Evolutionary conservation across 2,113 vertebrate genomes (phyloP), one percentile per base, ranked within the genome.

Genomic region (Corvus cornix): DNA sequence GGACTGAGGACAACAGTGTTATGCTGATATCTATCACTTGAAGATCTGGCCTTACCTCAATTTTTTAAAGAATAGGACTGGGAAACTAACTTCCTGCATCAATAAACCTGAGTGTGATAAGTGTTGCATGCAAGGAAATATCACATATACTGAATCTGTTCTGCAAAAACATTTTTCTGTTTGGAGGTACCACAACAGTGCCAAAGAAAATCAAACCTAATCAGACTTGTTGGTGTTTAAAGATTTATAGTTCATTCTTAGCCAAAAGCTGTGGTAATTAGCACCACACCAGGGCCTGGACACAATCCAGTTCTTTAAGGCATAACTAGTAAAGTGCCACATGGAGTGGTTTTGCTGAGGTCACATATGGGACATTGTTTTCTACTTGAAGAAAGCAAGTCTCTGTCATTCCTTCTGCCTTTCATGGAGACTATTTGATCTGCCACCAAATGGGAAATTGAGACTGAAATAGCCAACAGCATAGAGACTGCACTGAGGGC

Each of bases 121-220:
- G 41, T 52, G 41, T 86, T 92, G 48, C 6, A 0, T 78, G 31
- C 68, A 90, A 93, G 95, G 96, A 97, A 93, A 28, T 94, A 93
- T 94, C 76, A 44, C 44, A 78, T 81, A 30, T 56, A 41, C 79
- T 75, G 64, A 97, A 96, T 80, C 64, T 93, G 95, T 88, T 95
- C 85, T 92, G 85, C 48, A 96, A 93, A 96, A 97, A 96, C 15
- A 96, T 86, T 93, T 89, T 93, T 88, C 31, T 93, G 63, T 95
- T 93, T 93, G 52, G 87, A 93, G 76, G 72, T 88, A 89, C 19
- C 44, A 31, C 22, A 84, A 37, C 5, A 72, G 56, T 82, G 96
- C 93, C 96, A 96, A 96, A 94, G 83, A 93, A 90, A 94, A 95
- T 90, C 87, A 84, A 88, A 10, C 28, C 52, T 96, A 94, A 96